A percentile compares a stretch with the other conserved stretches of the same genome.
These are phyloP conservation scores for Microctenopoma stevenorrisi DNA, from an alignment of 2,797 vertebrate species.

Conservation along the genomic window DNA sequence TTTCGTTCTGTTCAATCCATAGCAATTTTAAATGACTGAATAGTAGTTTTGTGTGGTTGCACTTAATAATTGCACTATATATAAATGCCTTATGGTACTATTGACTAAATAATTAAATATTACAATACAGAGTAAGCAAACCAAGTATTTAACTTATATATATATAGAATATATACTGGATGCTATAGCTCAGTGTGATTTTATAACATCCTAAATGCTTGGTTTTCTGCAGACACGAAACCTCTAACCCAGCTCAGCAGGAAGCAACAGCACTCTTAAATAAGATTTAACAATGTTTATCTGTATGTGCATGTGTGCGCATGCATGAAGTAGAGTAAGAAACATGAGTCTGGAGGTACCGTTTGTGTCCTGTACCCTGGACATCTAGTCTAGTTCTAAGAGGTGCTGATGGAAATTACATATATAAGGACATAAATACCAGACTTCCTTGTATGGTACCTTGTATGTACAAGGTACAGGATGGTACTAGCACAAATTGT, in stretches of 20 bases:
- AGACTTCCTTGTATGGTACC: too few relatives aligned
- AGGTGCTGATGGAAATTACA: constrained; percentile 25
- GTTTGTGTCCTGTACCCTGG: constrained; percentile 61
- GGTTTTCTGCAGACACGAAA: constrained; percentile 34
- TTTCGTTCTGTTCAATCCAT: too few relatives aligned
- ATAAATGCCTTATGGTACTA: not conserved
- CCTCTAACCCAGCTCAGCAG: constrained; percentile 22
- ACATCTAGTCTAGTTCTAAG: constrained; percentile 41
- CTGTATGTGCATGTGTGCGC: constrained; percentile 28
- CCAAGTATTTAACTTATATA: not conserved
- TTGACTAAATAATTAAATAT: not conserved
- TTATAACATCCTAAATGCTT: constrained; percentile 16
- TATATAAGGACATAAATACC: constrained; percentile 17
- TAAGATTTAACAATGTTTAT: constrained; percentile 36
- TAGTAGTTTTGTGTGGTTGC: not conserved
- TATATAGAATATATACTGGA: not conserved
- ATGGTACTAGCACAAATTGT: too few relatives aligned
- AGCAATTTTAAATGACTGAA: not conserved
- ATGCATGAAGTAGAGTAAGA: constrained; percentile 11
- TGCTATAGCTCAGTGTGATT: not conserved
- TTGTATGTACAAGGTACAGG: too few relatives aligned
- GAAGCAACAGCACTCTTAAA: constrained; percentile 15
- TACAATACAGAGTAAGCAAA: not conserved
- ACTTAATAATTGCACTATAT: not conserved
- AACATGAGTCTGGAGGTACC: constrained; percentile 35